A percentile compares a stretch with the other conserved stretches of the same genome.
Evolutionary conservation across 2,113 vertebrate species (phyloP).

Genomic region (Crotophaga sulcirostris): DNA sequence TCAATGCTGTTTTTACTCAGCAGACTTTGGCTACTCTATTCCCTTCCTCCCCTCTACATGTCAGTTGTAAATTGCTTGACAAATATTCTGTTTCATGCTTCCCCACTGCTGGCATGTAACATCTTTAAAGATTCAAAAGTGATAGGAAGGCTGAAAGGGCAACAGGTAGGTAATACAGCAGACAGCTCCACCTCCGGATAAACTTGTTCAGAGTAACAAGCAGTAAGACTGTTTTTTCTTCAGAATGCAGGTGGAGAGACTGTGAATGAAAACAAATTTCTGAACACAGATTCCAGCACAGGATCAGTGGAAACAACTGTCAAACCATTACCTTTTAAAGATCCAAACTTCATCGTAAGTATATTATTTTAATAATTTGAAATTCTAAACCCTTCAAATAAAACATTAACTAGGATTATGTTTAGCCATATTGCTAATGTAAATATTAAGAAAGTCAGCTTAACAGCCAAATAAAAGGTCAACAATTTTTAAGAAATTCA

Average conservation of each 20-base stretch:
- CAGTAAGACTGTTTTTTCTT: neutral
- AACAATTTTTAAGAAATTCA: neutral
- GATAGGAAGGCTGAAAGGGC: neutral
- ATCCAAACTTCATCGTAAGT: conserved; percentile 89
- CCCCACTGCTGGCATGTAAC: neutral
- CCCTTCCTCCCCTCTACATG: neutral
- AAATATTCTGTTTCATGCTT: neutral
- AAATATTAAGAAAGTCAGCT: conserved; percentile 3
- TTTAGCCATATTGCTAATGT: neutral
- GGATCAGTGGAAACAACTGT: conserved; percentile 75
- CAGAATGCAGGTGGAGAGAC: conserved; percentile 75
- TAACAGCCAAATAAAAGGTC: neutral
- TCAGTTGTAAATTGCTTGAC: neutral
- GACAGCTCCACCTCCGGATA: neutral
- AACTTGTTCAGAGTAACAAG: neutral
- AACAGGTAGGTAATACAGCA: neutral
- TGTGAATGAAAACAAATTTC: conserved; percentile 79
- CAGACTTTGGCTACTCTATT: neutral
- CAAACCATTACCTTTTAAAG: conserved; percentile 89
- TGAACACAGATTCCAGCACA: conserved; percentile 73
- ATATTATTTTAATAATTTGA: neutral
- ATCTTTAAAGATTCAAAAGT: conserved; percentile 1
- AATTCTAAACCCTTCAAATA: neutral
- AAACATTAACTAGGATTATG: neutral
- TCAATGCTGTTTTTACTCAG: neutral